These are phyloP conservation scores for Ascidia mentula DNA, from an alignment of 23 tunicate species.

Conservation along the genomic window DNA sequence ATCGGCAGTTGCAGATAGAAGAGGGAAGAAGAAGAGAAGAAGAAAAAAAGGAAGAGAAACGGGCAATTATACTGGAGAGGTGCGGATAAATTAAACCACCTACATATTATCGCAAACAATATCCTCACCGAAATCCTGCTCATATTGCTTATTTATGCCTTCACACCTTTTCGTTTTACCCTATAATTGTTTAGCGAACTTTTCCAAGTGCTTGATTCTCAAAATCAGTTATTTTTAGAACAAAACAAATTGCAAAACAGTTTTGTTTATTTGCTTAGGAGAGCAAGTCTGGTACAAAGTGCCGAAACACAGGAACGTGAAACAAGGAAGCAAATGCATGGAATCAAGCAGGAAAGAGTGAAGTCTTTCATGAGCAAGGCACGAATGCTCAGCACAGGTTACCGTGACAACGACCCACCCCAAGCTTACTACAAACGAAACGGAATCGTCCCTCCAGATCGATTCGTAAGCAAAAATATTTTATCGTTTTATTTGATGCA, in stretches of 20 bases:
- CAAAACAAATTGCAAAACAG: too few relatives aligned
- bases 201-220: too few relatives aligned
- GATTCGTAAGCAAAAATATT: slow-evolving; percentile 75
- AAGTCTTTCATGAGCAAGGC: slow-evolving; percentile 63
- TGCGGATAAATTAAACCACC: background rate
- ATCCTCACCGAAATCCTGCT: too few relatives aligned
- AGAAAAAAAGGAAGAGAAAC: slow-evolving; percentile 26
- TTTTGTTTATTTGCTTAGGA: too few relatives aligned
- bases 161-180: too few relatives aligned
- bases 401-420: slow-evolving; percentile 97
- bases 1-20: slow-evolving; percentile 66
- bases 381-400: slow-evolving; percentile 58
- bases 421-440: slow-evolving; percentile 74
- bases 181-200: too few relatives aligned
- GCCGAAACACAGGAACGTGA: slow-evolving; percentile 25
- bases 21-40: slow-evolving; percentile 30
- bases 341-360: slow-evolving; percentile 47
- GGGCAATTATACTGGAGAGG: slow-evolving; percentile 15
- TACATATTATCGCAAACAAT: too few relatives aligned
- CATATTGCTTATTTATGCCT: too few relatives aligned
- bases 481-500: too few relatives aligned
- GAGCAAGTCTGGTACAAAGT: background rate
- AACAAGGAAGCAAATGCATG: slow-evolving; percentile 40
- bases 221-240: too few relatives aligned
- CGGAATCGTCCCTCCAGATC: slow-evolving; percentile 87